Evolutionary conservation across 2,113 vertebrate genomes (phyloP).

Genomic region (Dicentrarchus labrax): DNA sequence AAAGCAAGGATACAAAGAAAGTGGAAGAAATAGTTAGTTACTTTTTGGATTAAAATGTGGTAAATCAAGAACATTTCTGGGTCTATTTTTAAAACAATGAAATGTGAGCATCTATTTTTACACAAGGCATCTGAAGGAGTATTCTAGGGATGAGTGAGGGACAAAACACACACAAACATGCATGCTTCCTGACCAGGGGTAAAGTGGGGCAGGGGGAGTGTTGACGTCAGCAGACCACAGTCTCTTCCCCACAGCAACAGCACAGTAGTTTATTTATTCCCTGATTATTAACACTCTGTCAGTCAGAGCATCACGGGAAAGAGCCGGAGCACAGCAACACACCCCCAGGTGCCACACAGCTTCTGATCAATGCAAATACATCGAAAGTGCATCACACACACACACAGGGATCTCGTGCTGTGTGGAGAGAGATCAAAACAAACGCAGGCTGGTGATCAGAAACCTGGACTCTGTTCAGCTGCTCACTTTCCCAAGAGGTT

Average conservation of each 20-base stretch:
- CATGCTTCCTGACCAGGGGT: neutral
- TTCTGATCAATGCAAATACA: neutral
- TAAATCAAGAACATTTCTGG: neutral
- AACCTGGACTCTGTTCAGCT: too few relatives aligned
- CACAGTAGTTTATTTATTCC: constrained; percentile 33
- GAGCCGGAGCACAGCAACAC: neutral
- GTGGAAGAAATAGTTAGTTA: neutral
- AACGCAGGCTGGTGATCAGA: too few relatives aligned
- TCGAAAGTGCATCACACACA: neutral
- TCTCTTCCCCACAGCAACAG: constrained; percentile 5
- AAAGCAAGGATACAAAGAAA: neutral
- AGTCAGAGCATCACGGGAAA: constrained; percentile 5
- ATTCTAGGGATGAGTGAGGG: neutral
- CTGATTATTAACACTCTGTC: constrained; percentile 34
- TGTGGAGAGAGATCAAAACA: neutral
- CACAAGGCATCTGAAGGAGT: neutral
- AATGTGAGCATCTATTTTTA: constrained; percentile 10
- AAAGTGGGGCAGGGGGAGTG: constrained; percentile 7
- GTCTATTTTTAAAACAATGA: neutral
- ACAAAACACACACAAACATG: neutral
- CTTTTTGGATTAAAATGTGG: too few relatives aligned
- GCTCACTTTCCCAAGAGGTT: neutral
- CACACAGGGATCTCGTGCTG: neutral
- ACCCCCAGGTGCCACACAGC: neutral
- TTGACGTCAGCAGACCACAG: constrained; percentile 24